phyloP scores from a whole-genome alignment of 1,140 invertebrate species.

The Zophobas atratus region DNA sequence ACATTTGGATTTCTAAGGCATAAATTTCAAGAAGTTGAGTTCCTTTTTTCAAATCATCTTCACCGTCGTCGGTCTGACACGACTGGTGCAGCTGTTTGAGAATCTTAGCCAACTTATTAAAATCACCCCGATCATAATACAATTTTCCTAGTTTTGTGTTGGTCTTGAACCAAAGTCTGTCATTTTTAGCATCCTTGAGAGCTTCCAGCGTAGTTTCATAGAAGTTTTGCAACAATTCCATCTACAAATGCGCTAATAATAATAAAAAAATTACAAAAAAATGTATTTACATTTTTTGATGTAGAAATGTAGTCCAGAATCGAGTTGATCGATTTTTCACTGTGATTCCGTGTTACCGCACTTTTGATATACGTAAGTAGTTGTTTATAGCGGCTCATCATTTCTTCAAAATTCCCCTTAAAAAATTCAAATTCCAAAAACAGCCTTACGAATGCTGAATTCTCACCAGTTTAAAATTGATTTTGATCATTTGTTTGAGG shows the following conservation, averaged over 20 bases:
- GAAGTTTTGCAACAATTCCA: conserved; percentile 99
- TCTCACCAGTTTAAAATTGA: conserved; percentile 96
- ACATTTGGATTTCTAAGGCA: conserved; percentile 99
- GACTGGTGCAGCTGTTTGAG: conserved; percentile 97
- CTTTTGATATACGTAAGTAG: conserved; percentile 98
- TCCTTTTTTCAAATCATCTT: conserved; percentile 99
- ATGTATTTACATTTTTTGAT: conserved; percentile 92
- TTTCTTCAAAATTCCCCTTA: conserved; percentile 94
- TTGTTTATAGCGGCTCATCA: conserved; percentile 98
- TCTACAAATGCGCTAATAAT: conserved; percentile 74
- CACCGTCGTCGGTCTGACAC: conserved; percentile 99
- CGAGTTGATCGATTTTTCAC: conserved; percentile 99
- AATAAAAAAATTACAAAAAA: not conserved
- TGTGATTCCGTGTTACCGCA: conserved; percentile 99
- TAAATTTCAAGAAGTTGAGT: conserved; percentile 99
- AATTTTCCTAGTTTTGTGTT: conserved; percentile 99
- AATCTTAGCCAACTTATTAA: conserved; percentile 95
- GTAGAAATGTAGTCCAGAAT: conserved; percentile 99
- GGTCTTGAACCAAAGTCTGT: conserved; percentile 99
- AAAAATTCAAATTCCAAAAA: conserved; percentile 62
- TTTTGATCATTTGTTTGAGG: conserved; percentile 99
- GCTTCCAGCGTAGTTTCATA: conserved; percentile 99
- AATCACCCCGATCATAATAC: conserved; percentile 97
- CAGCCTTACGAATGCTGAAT: conserved; percentile 52
- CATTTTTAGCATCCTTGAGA: conserved; percentile 98